Evolutionary conservation across 2,797 vertebrate species (phyloP).

Genomic region (Sebastes minor): DNA sequence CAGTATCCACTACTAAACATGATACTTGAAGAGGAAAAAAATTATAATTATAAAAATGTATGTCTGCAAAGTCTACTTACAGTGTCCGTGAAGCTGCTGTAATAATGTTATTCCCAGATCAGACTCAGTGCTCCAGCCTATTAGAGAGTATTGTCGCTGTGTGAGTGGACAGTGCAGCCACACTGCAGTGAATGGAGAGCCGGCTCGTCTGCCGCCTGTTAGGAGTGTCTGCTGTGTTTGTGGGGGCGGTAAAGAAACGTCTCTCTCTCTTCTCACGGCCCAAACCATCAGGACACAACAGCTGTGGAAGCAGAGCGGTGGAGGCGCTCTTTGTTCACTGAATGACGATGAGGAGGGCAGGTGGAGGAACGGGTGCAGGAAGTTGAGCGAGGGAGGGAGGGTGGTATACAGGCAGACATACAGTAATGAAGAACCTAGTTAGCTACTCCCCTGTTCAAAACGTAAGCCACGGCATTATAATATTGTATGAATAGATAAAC

Average conservation of each 20-base stretch:
- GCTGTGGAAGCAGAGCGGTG: slow-evolving; percentile 64
- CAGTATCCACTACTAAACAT: neutral
- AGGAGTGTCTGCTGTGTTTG: slow-evolving; percentile 45
- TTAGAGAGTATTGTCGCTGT: neutral
- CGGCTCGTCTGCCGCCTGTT: slow-evolving; percentile 60
- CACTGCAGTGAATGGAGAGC: slow-evolving; percentile 10
- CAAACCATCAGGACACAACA: slow-evolving; percentile 50
- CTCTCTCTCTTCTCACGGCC: slow-evolving; percentile 19
- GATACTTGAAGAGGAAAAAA: neutral
- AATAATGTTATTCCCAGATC: neutral
- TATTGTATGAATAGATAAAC: no score
- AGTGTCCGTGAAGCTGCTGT: neutral
- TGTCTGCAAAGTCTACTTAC: slow-evolving; percentile 38
- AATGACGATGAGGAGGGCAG: slow-evolving; percentile 48
- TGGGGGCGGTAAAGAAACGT: slow-evolving; percentile 52
- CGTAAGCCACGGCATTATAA: no score
- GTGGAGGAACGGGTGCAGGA: slow-evolving; percentile 44
- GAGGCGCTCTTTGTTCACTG: slow-evolving; percentile 64
- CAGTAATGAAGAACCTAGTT: rapidly evolving
- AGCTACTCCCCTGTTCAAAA: neutral
- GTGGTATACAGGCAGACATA: neutral
- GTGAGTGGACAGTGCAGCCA: neutral
- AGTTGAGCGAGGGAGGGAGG: neutral
- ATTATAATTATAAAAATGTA: neutral
- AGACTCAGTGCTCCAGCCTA: neutral